A percentile compares a stretch with the other conserved stretches of the same genome.
Evolutionary conservation across 1,140 invertebrate genomes (phyloP).

Genomic region (Zaprionus camerounensis): DNA sequence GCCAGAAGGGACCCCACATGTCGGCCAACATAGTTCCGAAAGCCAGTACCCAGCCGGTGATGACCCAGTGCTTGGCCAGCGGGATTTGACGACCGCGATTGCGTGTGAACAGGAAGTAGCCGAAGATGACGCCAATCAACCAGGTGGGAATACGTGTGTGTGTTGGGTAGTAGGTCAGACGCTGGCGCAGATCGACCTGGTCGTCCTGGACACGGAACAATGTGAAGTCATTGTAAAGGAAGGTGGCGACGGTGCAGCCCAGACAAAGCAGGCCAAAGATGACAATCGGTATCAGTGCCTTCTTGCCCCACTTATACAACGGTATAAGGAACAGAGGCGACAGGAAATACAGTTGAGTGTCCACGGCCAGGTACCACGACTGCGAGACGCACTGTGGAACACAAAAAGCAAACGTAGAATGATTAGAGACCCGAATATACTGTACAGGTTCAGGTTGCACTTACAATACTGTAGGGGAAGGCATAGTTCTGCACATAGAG

Average conservation of each 20-base stretch:
- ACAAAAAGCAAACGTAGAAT: not conserved
- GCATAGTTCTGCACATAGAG: slow-evolving; percentile 94
- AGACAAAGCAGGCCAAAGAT: slow-evolving; percentile 86
- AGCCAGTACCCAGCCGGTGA: slow-evolving; percentile 73
- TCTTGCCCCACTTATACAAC: slow-evolving; percentile 87
- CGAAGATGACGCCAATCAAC: slow-evolving; percentile 86
- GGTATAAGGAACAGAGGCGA: slow-evolving; percentile 91
- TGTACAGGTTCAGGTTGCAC: slow-evolving; percentile 12
- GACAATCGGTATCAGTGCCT: slow-evolving; percentile 86
- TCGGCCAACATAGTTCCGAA: slow-evolving; percentile 85
- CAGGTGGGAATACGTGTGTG: slow-evolving; percentile 86
- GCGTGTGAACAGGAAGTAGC: slow-evolving; percentile 84
- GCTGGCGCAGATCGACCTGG: slow-evolving; percentile 81
- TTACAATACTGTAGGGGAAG: slow-evolving; percentile 78
- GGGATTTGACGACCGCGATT: slow-evolving; percentile 78
- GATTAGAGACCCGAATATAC: not conserved
- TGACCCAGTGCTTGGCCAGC: slow-evolving; percentile 62
- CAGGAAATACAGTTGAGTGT: slow-evolving; percentile 93
- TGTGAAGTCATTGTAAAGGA: slow-evolving; percentile 86
- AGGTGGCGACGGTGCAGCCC: slow-evolving; percentile 87
- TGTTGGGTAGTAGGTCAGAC: slow-evolving; percentile 77
- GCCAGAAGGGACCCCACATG: slow-evolving; percentile 86
- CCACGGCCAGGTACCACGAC: slow-evolving; percentile 95
- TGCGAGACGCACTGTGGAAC: slow-evolving; percentile 93
- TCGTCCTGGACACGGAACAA: slow-evolving; percentile 78